Evolutionary conservation across 2,888 invertebrate genomes (phyloP).

Genomic region (Spialia ferax): DNA sequence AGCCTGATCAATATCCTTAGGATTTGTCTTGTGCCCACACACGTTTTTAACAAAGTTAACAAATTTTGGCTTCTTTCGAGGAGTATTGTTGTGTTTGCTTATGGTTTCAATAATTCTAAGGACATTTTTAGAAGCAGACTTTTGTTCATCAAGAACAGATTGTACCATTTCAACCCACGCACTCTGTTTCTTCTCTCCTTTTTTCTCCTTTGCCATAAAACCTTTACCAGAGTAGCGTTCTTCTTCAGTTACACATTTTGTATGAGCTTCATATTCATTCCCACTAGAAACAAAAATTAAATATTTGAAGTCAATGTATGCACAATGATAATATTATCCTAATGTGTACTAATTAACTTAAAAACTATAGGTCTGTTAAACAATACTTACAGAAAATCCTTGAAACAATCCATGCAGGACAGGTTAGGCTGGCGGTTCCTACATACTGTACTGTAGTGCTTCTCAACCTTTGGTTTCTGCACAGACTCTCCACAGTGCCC

Average conservation of each 20-base stretch:
- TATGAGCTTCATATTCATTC: conserved; percentile 91
- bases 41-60: conserved; percentile 91
- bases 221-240: conserved; percentile 96
- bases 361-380: no score
- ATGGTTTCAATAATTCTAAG: conserved; percentile 89
- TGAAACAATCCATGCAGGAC: conserved; percentile 97
- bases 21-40: conserved; percentile 85
- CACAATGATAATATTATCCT: no score
- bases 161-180: conserved; percentile 93
- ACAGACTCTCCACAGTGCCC: conserved; percentile 96
- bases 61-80: conserved; percentile 94
- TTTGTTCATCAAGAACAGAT: conserved; percentile 87
- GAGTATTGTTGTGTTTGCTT: conserved; percentile 92
- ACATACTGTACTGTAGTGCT: conserved; percentile 93
- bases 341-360: no score
- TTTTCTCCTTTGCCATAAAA: conserved; percentile 91
- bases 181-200: conserved; percentile 95
- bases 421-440: conserved; percentile 89
- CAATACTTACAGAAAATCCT: conserved; percentile 94
- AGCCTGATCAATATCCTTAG: conserved; percentile 87
- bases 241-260: conserved; percentile 94
- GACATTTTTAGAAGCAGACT: conserved; percentile 84
- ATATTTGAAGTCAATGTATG: not conserved
- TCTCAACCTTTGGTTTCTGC: conserved; percentile 96
- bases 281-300: conserved; percentile 83